A percentile compares a stretch with the other conserved stretches of the same genome.
These are phyloP conservation scores for Nanorana parkeri DNA, from an alignment of 2,113 vertebrate genomes.

Conservation along the genomic window DNA sequence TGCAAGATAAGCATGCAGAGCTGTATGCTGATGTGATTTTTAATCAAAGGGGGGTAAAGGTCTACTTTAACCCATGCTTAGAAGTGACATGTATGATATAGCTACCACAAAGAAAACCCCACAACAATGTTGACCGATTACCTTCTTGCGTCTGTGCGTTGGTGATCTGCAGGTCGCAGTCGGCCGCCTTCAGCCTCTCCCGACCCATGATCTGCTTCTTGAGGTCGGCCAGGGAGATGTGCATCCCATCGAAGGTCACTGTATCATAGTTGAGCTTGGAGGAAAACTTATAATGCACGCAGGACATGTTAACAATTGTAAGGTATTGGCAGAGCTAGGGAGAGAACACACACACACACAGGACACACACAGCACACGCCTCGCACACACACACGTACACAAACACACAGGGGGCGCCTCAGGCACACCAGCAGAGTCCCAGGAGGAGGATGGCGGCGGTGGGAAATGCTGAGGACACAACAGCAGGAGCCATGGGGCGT, in stretches of 20 bases:
- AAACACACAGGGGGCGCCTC: conserved; percentile 59
- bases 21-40: too few species aligned
- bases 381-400: conserved; percentile 33
- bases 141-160: conserved; percentile 97
- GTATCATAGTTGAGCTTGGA: conserved; percentile 96
- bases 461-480: not conserved
- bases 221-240: conserved; percentile 91
- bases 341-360: conserved; percentile 39
- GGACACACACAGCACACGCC: conserved; percentile 62
- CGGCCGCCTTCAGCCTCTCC: conserved; percentile 90
- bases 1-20: too few species aligned
- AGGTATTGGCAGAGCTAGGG: not conserved
- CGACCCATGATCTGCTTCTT: conserved; percentile 95
- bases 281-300: conserved; percentile 97
- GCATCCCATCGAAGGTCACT: conserved; percentile 90
- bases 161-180: conserved; percentile 96
- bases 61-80: too few species aligned
- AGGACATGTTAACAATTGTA: conserved; percentile 79
- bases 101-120: too few species aligned
- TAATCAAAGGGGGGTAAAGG: too few species aligned
- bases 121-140: conserved; percentile 60
- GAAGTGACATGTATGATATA: too few species aligned
- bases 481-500: conserved; percentile 53
- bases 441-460: not conserved
- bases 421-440: conserved; percentile 45